Conservation (phyloP, 1,140 invertebrate genomes). For the Dinothrombium tinctorium region DNA sequence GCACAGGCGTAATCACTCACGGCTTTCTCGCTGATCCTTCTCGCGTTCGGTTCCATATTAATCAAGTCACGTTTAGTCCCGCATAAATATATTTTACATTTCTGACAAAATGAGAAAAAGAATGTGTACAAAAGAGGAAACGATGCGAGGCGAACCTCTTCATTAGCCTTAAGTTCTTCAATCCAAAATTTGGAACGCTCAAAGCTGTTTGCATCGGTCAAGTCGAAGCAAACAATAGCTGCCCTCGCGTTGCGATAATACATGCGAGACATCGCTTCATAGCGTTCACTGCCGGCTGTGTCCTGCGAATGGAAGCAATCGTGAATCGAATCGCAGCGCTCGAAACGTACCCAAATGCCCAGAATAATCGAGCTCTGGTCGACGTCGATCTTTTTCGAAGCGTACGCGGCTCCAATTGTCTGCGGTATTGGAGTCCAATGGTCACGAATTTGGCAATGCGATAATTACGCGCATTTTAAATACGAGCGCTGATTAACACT, state of each 20-base stretch:
- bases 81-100: too few species aligned
- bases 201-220: conserved; percentile 37
- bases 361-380: conserved; percentile 29
- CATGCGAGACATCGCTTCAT: conserved; percentile 60
- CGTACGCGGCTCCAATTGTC: conserved; percentile 41
- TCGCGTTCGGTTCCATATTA: too few species aligned
- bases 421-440: too few species aligned
- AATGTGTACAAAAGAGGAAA: conserved; percentile 55
- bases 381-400: conserved; percentile 31
- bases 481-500: too few species aligned
- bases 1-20: too few species aligned
- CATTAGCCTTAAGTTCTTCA: conserved; percentile 23
- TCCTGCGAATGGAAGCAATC: too few species aligned
- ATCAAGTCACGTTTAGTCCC: too few species aligned
- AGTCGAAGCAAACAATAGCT: conserved; percentile 52
- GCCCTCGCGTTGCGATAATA: conserved; percentile 62
- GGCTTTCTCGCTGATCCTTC: too few species aligned
- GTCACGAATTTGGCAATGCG: too few species aligned
- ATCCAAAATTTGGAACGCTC: conserved; percentile 42
- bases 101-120: conserved; percentile 31
- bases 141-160: conserved; percentile 27
- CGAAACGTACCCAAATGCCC: conserved; percentile 36
- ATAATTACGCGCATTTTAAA: too few species aligned
- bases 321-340: too few species aligned
- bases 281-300: conserved; percentile 66